Percentiles rank a stretch among this genome's conserved stretches.
phyloP scores from a whole-genome alignment of 2,113 vertebrate genomes.

The Planiliza haematocheilus region DNA sequence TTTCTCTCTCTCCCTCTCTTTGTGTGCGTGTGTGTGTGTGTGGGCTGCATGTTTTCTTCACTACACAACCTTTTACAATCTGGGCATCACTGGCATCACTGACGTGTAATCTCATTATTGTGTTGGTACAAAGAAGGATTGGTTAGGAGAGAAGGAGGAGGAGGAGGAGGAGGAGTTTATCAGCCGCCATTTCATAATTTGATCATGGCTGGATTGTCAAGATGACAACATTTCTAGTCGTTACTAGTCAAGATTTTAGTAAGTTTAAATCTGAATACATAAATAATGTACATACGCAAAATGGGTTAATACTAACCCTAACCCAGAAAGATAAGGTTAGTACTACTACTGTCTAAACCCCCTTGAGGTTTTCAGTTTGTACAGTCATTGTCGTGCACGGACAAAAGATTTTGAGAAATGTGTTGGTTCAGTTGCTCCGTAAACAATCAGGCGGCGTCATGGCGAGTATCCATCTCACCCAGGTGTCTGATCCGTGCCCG shows the following conservation, averaged over 20 bases:
- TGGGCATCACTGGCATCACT: conserved; percentile 32
- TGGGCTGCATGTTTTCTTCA: conserved; percentile 34
- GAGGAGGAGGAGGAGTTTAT: conserved; percentile 23
- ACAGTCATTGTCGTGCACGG: too few relatives aligned
- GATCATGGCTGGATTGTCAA: conserved; percentile 34
- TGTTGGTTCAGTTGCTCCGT: neutral
- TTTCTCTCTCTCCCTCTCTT: neutral
- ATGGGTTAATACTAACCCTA: too few relatives aligned
- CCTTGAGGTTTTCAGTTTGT: too few relatives aligned
- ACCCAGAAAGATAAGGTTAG: neutral
- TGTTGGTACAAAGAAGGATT: conserved; percentile 35
- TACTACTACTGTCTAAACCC: too few relatives aligned
- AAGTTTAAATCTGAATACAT: neutral
- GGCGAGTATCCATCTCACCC: neutral
- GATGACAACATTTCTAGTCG: conserved; percentile 5
- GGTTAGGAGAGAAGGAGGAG: neutral
- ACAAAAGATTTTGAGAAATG: neutral
- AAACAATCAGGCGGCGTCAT: neutral
- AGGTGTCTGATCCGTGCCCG: conserved; percentile 1
- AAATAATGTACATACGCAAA: too few relatives aligned
- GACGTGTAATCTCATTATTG: conserved; percentile 59
- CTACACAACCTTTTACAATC: conserved; percentile 52
- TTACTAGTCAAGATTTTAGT: neutral
- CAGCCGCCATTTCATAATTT: conserved; percentile 19
- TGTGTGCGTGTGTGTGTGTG: conserved; percentile 24